These are phyloP conservation scores for Eremophila alpestris DNA, from an alignment of 2,797 vertebrate species.

Conservation along the genomic window DNA sequence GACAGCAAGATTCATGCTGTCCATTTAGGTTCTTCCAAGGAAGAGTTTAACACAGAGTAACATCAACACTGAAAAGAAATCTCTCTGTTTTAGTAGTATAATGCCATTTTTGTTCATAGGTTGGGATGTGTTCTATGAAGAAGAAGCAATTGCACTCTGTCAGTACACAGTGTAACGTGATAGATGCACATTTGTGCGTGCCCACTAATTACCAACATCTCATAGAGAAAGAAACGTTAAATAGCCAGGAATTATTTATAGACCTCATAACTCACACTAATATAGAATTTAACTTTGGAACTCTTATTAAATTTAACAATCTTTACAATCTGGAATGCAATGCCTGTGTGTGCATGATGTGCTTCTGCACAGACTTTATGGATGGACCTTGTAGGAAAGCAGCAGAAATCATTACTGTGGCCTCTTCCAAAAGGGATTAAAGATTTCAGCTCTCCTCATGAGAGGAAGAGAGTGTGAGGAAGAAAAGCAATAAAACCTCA, in stretches of 20 bases:
- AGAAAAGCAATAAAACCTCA: background rate
- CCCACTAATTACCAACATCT: background rate
- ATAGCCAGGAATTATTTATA: background rate
- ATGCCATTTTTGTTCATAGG: accelerated
- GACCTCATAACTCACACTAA: background rate
- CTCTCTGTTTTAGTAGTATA: background rate
- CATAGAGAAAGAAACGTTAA: background rate
- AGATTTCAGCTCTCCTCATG: background rate
- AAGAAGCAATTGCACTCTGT: background rate
- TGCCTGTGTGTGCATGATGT: accelerated
- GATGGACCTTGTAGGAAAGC: background rate
- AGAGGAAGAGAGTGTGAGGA: background rate
- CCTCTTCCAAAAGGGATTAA: background rate
- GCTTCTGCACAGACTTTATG: background rate
- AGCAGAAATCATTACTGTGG: background rate
- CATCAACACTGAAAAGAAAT: background rate
- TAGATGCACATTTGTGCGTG: accelerated
- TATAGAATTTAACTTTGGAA: background rate
- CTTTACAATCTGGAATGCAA: background rate
- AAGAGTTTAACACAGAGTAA: background rate
- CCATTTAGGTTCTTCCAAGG: background rate
- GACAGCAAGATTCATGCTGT: background rate
- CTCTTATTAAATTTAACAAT: background rate
- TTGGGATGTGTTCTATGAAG: background rate
- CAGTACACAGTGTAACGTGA: accelerated